Base-by-base conservation (phyloP, 2,797 vertebrate species). In the Triplophysa bombifrons region DNA sequence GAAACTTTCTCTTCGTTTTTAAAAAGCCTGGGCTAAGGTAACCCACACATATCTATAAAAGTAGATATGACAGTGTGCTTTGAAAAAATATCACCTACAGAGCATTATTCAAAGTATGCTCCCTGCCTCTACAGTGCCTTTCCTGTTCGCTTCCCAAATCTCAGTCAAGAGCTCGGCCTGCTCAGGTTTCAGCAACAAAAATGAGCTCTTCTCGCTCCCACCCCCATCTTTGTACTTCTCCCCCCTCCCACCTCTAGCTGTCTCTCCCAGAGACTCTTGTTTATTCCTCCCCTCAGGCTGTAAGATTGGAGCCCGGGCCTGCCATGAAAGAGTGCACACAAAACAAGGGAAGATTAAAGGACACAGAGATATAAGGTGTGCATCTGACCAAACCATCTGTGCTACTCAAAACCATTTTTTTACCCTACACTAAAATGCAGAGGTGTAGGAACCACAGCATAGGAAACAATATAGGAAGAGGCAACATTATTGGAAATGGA, bases 261-360 rank as follows among this genome's bases (percentile, higher is more conserved):
- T 78, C 84, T 84, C 78, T 86, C 86, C 83, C 83, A 83, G 73
- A 85, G 85, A 87, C 83, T 82, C 85, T 89, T 85, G 86, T 89
- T 89, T 87, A 89, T 85, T 87, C 83, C 81, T 83, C 85, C 86
- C 85, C 86, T 84, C 84, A 84, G 85, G 85, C 82, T 82, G 81
- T 80, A 83, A 84, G 85, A 84, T 74, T 78, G 79, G 85, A 84
- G 83, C 79, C 84, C 72, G 64, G 72, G 78, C 82, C 79, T 80
- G 77, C 80, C 81, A 87, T 87, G 80, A 88, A 88, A 87, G 88
- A 84, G 84, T 44, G 34, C 78, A 84, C 78, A 82, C 80, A 86
- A 71, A 84, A 85, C 82, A 83, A 84, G 80, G 66, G 71, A 74
- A 88, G 84, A 86, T 86, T 88, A 88, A 87, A 82, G 84, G 78